A percentile compares a stretch with the other conserved stretches of the same genome.
Evolutionary conservation across 1,140 invertebrate genomes (phyloP).

Genomic region (Drosophila sp.): DNA sequence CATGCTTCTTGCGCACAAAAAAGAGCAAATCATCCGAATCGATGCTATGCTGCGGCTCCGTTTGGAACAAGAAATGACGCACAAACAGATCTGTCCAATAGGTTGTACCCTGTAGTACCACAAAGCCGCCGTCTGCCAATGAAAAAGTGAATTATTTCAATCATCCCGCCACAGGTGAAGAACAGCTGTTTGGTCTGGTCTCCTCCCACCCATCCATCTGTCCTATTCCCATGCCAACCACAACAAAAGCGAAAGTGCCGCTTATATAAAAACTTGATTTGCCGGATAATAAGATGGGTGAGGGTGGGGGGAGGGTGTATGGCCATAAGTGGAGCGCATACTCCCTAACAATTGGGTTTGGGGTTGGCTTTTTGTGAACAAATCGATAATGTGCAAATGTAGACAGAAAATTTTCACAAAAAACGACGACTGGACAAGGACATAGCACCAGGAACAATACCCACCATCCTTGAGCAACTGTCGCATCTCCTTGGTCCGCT

Average conservation of each 20-base stretch:
- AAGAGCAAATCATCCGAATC: slow-evolving; percentile 97
- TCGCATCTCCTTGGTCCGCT: slow-evolving; percentile 94
- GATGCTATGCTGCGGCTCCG: slow-evolving; percentile 88
- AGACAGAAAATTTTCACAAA: slow-evolving; percentile 65
- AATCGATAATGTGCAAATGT: slow-evolving; percentile 79
- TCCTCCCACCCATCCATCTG: no score
- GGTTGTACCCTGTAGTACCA: slow-evolving; percentile 94
- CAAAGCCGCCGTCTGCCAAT: slow-evolving; percentile 92
- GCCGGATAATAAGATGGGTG: slow-evolving; percentile 6
- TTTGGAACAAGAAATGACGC: slow-evolving; percentile 95
- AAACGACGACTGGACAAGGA: not conserved
- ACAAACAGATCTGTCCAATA: slow-evolving; percentile 99
- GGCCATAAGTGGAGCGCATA: slow-evolving; percentile 1
- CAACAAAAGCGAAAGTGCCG: slow-evolving; percentile 45
- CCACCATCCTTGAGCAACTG: slow-evolving; percentile 93
- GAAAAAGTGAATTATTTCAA: slow-evolving; percentile 2
- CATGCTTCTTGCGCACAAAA: slow-evolving; percentile 96
- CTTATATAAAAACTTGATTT: slow-evolving; percentile 47
- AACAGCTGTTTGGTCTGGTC: slow-evolving; percentile 37
- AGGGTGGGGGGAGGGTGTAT: not conserved
- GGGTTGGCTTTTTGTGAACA: slow-evolving; percentile 60
- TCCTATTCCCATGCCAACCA: not conserved
- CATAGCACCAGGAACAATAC: slow-evolving; percentile 36
- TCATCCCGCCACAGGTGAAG: slow-evolving; percentile 34
- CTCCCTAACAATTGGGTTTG: slow-evolving; percentile 15